Conservation (phyloP, 2,113 vertebrate genomes). For the Carassius gibelio region DNA sequence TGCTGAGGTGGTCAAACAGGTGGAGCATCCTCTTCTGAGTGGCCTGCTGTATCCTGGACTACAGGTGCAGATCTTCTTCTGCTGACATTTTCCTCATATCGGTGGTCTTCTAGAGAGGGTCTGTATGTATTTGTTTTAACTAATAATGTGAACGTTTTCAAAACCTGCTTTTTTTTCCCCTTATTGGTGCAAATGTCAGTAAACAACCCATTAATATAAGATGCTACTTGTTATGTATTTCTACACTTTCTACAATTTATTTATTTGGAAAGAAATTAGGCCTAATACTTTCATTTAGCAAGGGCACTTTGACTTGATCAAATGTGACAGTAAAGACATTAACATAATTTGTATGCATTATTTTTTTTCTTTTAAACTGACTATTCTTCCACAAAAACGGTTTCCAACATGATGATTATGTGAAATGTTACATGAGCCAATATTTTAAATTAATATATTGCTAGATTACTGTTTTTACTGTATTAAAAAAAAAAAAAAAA, state of each 20-base stretch:
- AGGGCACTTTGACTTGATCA: not conserved
- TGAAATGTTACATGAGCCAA: not conserved
- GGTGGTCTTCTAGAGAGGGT: not conserved
- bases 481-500: too few relatives aligned
- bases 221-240: not conserved
- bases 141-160: not conserved
- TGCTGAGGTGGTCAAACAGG: constrained; percentile 97
- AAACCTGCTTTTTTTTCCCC: not conserved
- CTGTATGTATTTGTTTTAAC: not conserved
- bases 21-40: constrained; percentile 94
- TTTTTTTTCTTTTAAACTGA: not conserved
- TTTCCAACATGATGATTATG: not conserved
- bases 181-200: not conserved
- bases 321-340: not conserved
- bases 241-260: not conserved
- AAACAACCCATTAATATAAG: not conserved
- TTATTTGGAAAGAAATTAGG: too few relatives aligned
- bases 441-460: not conserved
- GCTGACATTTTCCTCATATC: too few relatives aligned
- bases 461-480: not conserved
- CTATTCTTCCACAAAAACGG: not conserved
- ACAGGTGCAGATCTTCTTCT: constrained; percentile 78
- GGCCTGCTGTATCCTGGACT: constrained; percentile 95
- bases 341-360: not conserved
- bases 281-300: not conserved